Evolutionary conservation across 2,113 vertebrate species (phyloP).

Genomic region (Neodontobutis hainanensis): DNA sequence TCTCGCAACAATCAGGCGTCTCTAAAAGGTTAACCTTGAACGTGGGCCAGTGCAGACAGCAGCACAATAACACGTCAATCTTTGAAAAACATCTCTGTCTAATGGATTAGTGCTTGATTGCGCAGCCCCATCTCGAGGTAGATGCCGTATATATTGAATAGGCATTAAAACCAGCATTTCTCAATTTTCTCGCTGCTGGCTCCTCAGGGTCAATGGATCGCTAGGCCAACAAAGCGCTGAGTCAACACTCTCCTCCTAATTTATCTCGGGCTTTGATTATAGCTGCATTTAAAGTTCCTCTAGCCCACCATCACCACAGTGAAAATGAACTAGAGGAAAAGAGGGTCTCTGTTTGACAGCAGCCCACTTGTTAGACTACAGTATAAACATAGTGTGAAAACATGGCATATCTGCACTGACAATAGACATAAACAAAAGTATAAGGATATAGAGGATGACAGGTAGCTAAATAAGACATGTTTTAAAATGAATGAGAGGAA

Average conservation of each 20-base stretch:
- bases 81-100: conserved; percentile 85
- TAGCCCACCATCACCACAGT: conserved; percentile 56
- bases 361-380: not conserved
- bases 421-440: conserved; percentile 58
- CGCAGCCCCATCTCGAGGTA: conserved; percentile 85
- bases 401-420: conserved; percentile 15
- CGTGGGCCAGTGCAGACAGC: conserved; percentile 83
- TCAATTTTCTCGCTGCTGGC: conserved; percentile 88
- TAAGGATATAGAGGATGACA: conserved; percentile 72
- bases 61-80: conserved; percentile 88
- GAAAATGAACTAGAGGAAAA: conserved; percentile 20
- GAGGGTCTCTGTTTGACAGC: conserved; percentile 5
- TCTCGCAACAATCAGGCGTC: conserved; percentile 80
- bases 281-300: conserved; percentile 78
- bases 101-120: conserved; percentile 94
- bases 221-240: conserved; percentile 88
- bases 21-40: conserved; percentile 92
- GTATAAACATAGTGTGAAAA: conserved; percentile 18
- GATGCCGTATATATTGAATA: conserved; percentile 95
- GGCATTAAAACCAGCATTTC: conserved; percentile 95
- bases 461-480: conserved; percentile 41
- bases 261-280: conserved; percentile 81
- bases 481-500: conserved; percentile 56
- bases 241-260: conserved; percentile 85
- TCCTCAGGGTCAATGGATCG: conserved; percentile 92